Base-by-base conservation (phyloP, 2,797 vertebrate genomes). In the Bradypodion pumilum region DNA sequence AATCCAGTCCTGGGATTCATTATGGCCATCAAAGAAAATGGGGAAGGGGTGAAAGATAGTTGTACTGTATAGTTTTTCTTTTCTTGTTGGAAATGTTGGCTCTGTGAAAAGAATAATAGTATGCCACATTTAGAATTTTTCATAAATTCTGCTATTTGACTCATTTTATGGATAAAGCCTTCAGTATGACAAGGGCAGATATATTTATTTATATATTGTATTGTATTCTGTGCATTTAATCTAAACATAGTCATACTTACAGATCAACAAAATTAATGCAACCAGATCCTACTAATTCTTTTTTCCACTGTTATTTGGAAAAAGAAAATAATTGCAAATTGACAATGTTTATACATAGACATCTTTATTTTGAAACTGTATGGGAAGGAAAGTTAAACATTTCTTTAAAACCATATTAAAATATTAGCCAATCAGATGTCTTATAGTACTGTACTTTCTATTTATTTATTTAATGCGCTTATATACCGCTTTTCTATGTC, bases 371-470 rank as follows among this genome's bases (percentile, higher is more conserved):
- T 77, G 74, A 74, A 0, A 65, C 56, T 73, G 68, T 56, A 59
- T 29, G 21, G 40, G 56, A 84, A 74, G 73, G 83, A 89, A 82
- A 29, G 74, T 63, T 49, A 86, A 66, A 89, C 59, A 60, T 56
- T 9, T 80, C 80, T 85, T 93, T 44, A 88, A 85, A 88, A 86
- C 90, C 92, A 86, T 68, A 89, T 89, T 84, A 74, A 90, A 81
- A 90, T 90, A 84, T 83, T 88, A 89, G 76, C 79, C 90, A 46
- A 62, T n/a, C 81, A 77, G 86, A 85, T 69, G 69, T 74, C 80
- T 84, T 87, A 87, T 10, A 82, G 91, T 90, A 92, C 82, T 85
- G 91, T 90, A 92, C 82, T 85, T 86, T 87, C 87, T 80, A 82
- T 88, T 89, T 80, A 82, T 88, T 89, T 80, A 82, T 88, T 89